Base-by-base conservation (phyloP, 2,113 vertebrate genomes). In the Corvus cornix region DNA sequence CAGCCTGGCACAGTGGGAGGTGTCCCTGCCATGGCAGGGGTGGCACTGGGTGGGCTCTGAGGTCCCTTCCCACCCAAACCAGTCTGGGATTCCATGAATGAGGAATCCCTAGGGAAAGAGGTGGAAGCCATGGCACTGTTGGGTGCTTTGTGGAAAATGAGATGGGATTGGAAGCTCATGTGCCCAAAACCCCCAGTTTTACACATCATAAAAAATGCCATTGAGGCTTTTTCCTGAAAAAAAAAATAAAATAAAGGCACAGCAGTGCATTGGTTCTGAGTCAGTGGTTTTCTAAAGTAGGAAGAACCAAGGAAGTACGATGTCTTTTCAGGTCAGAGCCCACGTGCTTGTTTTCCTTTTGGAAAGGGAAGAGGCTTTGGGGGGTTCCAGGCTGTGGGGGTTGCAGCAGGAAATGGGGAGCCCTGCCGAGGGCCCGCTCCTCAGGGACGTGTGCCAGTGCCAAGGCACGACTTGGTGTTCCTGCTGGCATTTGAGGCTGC, bases 51-150 rank as follows among this genome's bases (percentile, higher is more conserved):
- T 5, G 39, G 5, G 23, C 1, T 53, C 2, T 69, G 0, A 3
- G 46, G 3, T 46, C 74, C 2, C 8, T n/a, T 19, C 74, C 41
- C 28, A 39, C 28, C 49, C 56, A n/a, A 11, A 2, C 28, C 64
- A 3, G 0, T 0, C 41, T 30, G 43, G 49, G 11, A 27, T 35
- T 56, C 56, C 37, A 3, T 7, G 30, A 3, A 0, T 13, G 5
- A 44, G 49, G 41, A 44, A 15, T 73, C 55, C 13, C 9, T 7
- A 5, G 39, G 59, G 24, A 9, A n/a, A 3, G 62, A 48, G 58
- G 3, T 13, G 22, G 66, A 2, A 62, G 11, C 14, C 5, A 1
- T 12, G 13, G 20, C 15, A 4, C 13, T 70, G 4, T 8, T 10
- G 2, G 18, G 11, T 15, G 39, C 48, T 52, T 26, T 58, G 43